Percentiles rank a stretch among this genome's conserved stretches.
phyloP scores from a whole-genome alignment of 1,140 invertebrate species.

The Cheumatopsyche charites region DNA sequence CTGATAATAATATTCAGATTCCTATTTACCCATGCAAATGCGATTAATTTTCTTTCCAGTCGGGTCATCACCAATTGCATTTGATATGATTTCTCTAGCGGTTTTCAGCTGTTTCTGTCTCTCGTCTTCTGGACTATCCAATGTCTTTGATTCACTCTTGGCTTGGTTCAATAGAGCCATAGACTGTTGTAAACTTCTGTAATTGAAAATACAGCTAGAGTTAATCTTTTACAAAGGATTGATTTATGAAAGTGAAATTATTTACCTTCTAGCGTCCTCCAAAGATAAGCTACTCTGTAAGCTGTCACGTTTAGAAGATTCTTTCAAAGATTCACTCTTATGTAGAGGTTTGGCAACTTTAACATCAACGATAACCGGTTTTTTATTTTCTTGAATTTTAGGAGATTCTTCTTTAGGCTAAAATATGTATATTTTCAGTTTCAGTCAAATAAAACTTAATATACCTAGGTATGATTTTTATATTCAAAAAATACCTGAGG shows the following conservation, averaged over 20 bases:
- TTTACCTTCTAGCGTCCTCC: slow-evolving; percentile 47
- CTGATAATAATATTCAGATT: not conserved
- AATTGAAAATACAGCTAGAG: too few species aligned
- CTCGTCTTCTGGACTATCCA: slow-evolving; percentile 52
- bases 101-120: slow-evolving; percentile 62
- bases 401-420: slow-evolving; percentile 28
- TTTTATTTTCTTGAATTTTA: slow-evolving; percentile 21
- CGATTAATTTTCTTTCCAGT: slow-evolving; percentile 51
- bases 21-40: slow-evolving; percentile 45
- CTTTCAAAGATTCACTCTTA: slow-evolving; percentile 47
- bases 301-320: slow-evolving; percentile 40
- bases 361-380: slow-evolving; percentile 32
- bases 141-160: slow-evolving; percentile 53
- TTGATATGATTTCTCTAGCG: slow-evolving; percentile 65
- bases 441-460: not conserved
- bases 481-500: slow-evolving; percentile 45
- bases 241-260: slow-evolving; percentile 20
- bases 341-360: slow-evolving; percentile 40
- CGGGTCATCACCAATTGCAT: slow-evolving; percentile 56
- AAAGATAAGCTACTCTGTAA: slow-evolving; percentile 44
- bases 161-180: slow-evolving; percentile 57
- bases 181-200: slow-evolving; percentile 58
- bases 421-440: not conserved
- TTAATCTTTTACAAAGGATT: too few species aligned
- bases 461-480: not conserved